Evolutionary conservation across 2,113 vertebrate genomes (phyloP).

Genomic region (Arizona elegans): DNA sequence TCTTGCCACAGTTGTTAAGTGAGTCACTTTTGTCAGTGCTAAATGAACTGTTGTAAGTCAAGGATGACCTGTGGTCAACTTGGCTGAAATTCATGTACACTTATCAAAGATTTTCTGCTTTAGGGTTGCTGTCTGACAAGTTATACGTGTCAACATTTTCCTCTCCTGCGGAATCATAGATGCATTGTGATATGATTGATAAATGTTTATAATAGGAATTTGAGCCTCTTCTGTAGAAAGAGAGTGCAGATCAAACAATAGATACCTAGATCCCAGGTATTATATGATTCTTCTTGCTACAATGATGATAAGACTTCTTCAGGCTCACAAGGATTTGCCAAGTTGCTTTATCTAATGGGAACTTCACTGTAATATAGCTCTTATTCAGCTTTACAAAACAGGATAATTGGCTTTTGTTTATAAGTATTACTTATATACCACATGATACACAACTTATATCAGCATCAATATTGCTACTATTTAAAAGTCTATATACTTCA

Average conservation of each 20-base stretch:
- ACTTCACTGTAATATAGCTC: slow-evolving; percentile 25
- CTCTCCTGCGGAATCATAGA: slow-evolving; percentile 22
- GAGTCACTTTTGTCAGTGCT: not conserved
- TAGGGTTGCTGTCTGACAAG: slow-evolving; percentile 21
- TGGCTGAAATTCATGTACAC: not conserved
- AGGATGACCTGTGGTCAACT: slow-evolving; percentile 11
- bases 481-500: not conserved
- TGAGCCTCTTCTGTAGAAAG: slow-evolving; percentile 47
- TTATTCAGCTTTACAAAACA: not conserved
- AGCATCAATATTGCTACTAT: not conserved
- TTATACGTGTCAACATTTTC: slow-evolving; percentile 19
- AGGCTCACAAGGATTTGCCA: slow-evolving; percentile 68
- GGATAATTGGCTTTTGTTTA: not conserved
- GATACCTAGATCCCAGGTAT: slow-evolving; percentile 56
- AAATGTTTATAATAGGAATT: slow-evolving; percentile 27
- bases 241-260: slow-evolving; percentile 43
- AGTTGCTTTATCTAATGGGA: slow-evolving; percentile 71
- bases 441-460: too few relatives aligned
- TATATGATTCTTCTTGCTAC: slow-evolving; percentile 55
- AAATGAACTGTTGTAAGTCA: not conserved
- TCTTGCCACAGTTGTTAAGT: not conserved
- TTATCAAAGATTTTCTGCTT: not conserved
- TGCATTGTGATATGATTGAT: slow-evolving; percentile 48
- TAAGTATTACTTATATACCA: not conserved
- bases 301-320: slow-evolving; percentile 67